These are phyloP conservation scores for Hyles lineata DNA, from an alignment of 2,888 invertebrate species.

Conservation along the genomic window DNA sequence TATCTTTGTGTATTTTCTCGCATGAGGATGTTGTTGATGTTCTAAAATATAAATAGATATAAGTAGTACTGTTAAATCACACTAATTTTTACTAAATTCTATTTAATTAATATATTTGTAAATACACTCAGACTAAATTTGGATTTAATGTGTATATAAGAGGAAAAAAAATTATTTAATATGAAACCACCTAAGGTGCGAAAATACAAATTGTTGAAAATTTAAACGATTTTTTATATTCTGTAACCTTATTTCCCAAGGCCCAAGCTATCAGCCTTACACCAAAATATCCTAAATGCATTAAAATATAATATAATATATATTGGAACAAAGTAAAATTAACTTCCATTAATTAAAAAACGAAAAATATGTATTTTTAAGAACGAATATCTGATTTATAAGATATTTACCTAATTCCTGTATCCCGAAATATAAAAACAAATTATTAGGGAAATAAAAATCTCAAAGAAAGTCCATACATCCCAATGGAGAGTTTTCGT, in stretches of 20 bases:
- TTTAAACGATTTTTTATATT: conserved; percentile 57
- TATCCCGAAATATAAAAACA: not conserved
- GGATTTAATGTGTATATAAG: conserved; percentile 85
- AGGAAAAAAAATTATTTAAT: conserved; percentile 82
- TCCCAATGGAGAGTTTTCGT: no score
- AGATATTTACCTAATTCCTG: no score
- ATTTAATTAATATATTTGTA: conserved; percentile 86
- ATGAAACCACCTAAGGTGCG: conserved; percentile 81
- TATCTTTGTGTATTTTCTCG: conserved; percentile 54
- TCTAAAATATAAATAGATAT: conserved; percentile 76
- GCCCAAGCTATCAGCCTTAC: not conserved
- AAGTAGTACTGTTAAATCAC: conserved; percentile 84
- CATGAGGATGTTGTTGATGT: conserved; percentile 78
- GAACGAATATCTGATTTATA: no score
- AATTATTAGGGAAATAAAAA: not conserved
- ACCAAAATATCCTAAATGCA: not conserved
- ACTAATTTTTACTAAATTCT: conserved; percentile 85
- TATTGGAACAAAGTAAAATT: no score
- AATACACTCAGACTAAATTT: conserved; percentile 85
- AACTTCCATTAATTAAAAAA: no score
- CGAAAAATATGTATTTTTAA: no score
- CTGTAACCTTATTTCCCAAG: not conserved
- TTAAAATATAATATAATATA: no score
- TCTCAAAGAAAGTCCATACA: no score
- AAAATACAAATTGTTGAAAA: conserved; percentile 84